phyloP scores from a whole-genome alignment of 2,797 vertebrate genomes.

The Danio choprae region DNA sequence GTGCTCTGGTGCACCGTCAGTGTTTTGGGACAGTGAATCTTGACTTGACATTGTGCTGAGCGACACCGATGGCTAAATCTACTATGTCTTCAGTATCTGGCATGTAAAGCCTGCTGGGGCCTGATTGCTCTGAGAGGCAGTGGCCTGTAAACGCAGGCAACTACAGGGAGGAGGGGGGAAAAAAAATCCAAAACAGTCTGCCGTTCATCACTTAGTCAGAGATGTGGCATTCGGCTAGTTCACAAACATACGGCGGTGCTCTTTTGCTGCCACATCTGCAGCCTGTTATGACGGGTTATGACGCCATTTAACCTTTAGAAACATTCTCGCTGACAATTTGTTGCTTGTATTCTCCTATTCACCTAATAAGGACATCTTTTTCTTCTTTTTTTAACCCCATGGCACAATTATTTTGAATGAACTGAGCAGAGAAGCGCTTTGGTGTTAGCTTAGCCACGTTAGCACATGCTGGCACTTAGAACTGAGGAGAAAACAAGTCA shows the following conservation, averaged over 20 bases:
- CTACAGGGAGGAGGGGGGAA: slow-evolving; percentile 31
- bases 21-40: slow-evolving; percentile 27
- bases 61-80: slow-evolving; percentile 23
- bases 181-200: not conserved
- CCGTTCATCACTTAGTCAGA: slow-evolving; percentile 31
- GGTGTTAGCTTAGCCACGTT: slow-evolving; percentile 5
- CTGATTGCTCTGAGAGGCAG: slow-evolving; percentile 43
- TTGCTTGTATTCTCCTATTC: not conserved
- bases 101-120: slow-evolving; percentile 45
- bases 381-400: not conserved
- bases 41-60: slow-evolving; percentile 23
- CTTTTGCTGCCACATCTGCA: slow-evolving; percentile 17
- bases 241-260: slow-evolving; percentile 25
- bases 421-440: not conserved
- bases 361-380: not conserved
- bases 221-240: slow-evolving; percentile 18
- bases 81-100: slow-evolving; percentile 21
- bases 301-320: slow-evolving; percentile 21
- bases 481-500: too few species aligned
- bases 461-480: not conserved
- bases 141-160: slow-evolving; percentile 49
- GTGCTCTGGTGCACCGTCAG: slow-evolving; percentile 11
- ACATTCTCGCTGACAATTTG: not conserved
- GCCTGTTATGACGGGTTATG: slow-evolving; percentile 8
- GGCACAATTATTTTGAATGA: not conserved